Conservation (phyloP, 2,797 vertebrate species). For the Ataeniobius toweri region DNA sequence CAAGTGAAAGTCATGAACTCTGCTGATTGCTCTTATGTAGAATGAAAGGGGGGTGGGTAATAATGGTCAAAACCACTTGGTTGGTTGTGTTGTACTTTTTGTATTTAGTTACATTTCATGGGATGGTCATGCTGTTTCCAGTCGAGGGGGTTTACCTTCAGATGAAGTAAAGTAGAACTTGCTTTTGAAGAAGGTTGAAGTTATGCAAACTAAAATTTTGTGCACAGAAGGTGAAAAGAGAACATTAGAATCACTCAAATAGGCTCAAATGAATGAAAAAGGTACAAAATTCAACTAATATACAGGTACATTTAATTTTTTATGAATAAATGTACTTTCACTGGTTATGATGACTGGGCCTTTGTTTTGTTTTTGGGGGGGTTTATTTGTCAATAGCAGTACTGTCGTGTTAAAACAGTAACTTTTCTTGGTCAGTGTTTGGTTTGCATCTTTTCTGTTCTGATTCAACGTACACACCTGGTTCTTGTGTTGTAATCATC, state of each 20-base stretch:
- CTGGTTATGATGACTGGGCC: background rate
- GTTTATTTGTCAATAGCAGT: background rate
- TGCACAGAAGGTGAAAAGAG: background rate
- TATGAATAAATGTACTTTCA: background rate
- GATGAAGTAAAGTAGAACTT: background rate
- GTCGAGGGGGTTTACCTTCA: background rate
- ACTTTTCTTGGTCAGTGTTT: background rate
- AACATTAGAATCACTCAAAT: background rate
- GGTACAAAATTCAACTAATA: background rate
- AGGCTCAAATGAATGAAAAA: background rate
- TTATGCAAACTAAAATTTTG: background rate
- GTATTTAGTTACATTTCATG: background rate
- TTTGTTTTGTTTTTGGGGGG: background rate
- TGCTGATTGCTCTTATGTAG: constrained; percentile 34
- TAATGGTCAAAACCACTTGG: constrained; percentile 16
- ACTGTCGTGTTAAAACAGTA: background rate
- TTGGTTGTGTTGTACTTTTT: constrained; percentile 7
- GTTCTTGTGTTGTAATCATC: no score
- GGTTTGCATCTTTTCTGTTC: no score
- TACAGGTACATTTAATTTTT: background rate
- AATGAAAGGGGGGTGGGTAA: constrained; percentile 27
- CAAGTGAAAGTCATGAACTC: constrained; percentile 24
- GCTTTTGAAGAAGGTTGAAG: background rate
- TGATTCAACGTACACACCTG: no score
- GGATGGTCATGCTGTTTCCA: background rate